Base-by-base conservation (phyloP, 2,113 vertebrate species). In the Calyptomena viridis region DNA sequence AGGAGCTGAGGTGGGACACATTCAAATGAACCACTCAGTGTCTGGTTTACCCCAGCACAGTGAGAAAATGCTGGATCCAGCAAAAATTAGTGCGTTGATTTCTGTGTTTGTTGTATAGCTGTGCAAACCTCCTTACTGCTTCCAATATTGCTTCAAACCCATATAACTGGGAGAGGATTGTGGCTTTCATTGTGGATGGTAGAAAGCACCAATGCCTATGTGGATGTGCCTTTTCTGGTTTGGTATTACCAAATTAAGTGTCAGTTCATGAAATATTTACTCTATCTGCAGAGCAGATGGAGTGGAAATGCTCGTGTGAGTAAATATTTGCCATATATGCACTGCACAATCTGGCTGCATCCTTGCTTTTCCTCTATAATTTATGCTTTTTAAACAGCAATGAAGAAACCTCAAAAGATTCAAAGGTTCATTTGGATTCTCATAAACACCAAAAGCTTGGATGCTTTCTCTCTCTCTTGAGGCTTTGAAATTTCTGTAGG, bases 241-340 rank as follows among this genome's bases (percentile, higher is more conserved):
- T 91, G 93, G 60, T 85, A 85, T 88, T 84, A 75, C 92, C 93
- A 89, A 94, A 87, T 85, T 39, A 78, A 92, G 86, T 78, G 92
- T 84, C 93, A 84, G 76, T 90, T 95, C 88, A 83, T 84, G 90
- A 93, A 97, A 93, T 92, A 90, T 92, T 97, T 93, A 90, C 80
- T 92, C 83, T 95, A 52, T 96, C 96, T 97, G 95, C 94, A 81
- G 89, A 96, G 69, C 95, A 97, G 96, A 97, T 96, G 96, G 95
- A 95, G 93, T 94, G 84, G 64, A 95, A 96, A 87, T 87, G 91
- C 92, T 97, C 47, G 31, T 96, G 95, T 94, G 94, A 97, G 94
- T 93, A 97, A 97, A 93, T 95, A 96, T 95, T 96, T 94, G 68
- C 95, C 94, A 92, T 97, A 96, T 92, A 94, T 93, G 92, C 94